Percentiles rank a stretch among this genome's conserved stretches.
These are phyloP conservation scores for Calcarius ornatus DNA, from an alignment of 2,113 vertebrate genomes.

Conservation along the genomic window DNA sequence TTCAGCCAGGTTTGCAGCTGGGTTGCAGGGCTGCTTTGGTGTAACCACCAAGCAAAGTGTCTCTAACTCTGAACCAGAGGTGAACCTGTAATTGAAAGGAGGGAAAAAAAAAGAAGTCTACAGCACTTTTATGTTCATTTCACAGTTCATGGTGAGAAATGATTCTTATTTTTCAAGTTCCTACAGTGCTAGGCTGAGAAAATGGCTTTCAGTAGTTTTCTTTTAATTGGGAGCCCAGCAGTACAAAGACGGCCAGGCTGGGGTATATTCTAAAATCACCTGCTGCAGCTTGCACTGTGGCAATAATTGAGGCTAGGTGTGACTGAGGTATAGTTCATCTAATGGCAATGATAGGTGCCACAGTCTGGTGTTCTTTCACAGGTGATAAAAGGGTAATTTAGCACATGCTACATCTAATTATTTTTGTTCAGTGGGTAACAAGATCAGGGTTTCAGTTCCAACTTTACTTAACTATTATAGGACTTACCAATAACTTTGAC, in stretches of 20 bases:
- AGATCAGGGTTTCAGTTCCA: not conserved
- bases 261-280: not conserved
- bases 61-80: not conserved
- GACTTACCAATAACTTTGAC: not conserved
- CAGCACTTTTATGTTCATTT: not conserved
- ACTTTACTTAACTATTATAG: not conserved
- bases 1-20: not conserved
- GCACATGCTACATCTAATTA: not conserved
- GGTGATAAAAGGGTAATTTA: slow-evolving; percentile 52
- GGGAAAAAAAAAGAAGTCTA: not conserved
- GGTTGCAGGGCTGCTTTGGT: not conserved
- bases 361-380: not conserved
- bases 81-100: not conserved
- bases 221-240: slow-evolving; percentile 50
- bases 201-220: slow-evolving; percentile 28
- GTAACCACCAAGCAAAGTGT: not conserved
- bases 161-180: slow-evolving; percentile 11
- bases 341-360: not conserved
- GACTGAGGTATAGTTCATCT: not conserved
- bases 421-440: not conserved
- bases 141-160: slow-evolving; percentile 20
- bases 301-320: slow-evolving; percentile 15
- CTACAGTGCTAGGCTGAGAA: not conserved
- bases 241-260: not conserved
- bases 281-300: not conserved